A percentile compares a stretch with the other conserved stretches of the same genome.
Evolutionary conservation across 2,113 vertebrate species (phyloP).

Genomic region (Albula glossodonta): DNA sequence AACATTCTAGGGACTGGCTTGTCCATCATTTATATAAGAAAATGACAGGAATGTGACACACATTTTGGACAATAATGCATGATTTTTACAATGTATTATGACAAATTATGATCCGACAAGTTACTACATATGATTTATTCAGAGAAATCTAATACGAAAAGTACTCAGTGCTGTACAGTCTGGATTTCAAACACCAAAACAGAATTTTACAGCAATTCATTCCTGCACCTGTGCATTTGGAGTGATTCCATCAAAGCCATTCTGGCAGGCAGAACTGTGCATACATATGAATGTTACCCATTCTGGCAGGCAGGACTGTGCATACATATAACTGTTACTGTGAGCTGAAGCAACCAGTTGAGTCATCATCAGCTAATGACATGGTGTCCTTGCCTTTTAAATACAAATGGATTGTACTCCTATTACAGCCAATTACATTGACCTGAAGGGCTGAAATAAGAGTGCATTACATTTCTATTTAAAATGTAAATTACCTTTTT

Average conservation of each 20-base stretch:
- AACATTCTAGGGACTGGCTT: no score
- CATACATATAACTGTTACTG: background rate
- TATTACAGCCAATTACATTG: background rate
- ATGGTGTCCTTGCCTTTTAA: background rate
- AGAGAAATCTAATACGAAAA: background rate
- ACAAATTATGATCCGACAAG: background rate
- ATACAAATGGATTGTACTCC: background rate
- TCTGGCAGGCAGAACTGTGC: background rate
- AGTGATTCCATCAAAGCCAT: background rate
- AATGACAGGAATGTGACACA: background rate
- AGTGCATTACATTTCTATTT: background rate
- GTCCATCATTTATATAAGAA: background rate
- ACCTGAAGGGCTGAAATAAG: background rate
- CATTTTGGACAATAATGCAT: background rate
- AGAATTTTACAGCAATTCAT: background rate
- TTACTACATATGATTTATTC: background rate
- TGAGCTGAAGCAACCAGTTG: background rate
- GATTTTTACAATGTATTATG: background rate
- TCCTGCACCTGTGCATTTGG: background rate
- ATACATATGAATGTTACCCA: background rate
- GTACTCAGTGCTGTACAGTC: no score
- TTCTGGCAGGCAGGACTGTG: background rate
- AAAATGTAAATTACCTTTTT: background rate
- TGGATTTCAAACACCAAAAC: no score
- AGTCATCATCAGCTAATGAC: background rate